These are phyloP conservation scores for Octopus bimaculoides DNA, from an alignment of 1,140 invertebrate species.

Conservation along the genomic window DNA sequence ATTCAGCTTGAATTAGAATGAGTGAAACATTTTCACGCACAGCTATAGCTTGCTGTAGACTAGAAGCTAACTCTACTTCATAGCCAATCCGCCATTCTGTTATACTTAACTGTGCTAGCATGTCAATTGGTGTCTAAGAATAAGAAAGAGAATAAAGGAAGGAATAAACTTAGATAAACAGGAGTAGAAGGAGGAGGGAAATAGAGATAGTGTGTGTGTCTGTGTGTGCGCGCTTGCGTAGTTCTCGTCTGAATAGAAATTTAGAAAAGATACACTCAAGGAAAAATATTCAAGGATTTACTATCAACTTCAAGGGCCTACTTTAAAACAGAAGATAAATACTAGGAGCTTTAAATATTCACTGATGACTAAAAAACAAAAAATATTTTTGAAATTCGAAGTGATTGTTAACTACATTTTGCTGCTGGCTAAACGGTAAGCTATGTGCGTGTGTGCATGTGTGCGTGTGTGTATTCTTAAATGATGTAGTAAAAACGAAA, in stretches of 20 bases:
- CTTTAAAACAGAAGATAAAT: not conserved
- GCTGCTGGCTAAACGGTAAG: slow-evolving; percentile 3
- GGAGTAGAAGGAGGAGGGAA: not conserved
- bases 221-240: not conserved
- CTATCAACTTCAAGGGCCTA: not conserved
- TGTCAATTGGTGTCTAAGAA: not conserved
- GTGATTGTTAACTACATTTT: not conserved
- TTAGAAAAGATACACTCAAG: not conserved
- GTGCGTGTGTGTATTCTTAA: too few species aligned
- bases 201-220: not conserved
- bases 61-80: slow-evolving; percentile 7
- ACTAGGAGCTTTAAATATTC: not conserved
- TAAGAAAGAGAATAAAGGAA: not conserved
- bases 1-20: not conserved
- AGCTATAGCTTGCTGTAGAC: slow-evolving; percentile 7
- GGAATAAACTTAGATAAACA: not conserved
- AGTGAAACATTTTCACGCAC: not conserved
- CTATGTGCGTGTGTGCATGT: not conserved
- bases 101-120: not conserved
- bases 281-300: slow-evolving; percentile 8
- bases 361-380: not conserved
- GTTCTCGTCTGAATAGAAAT: not conserved
- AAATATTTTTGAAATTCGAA: not conserved
- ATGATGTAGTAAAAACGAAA: too few species aligned
- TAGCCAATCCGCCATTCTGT: slow-evolving; percentile 2